Evolutionary conservation across 2,888 invertebrate genomes (phyloP).

Genomic region (Cartodere bifasciata): DNA sequence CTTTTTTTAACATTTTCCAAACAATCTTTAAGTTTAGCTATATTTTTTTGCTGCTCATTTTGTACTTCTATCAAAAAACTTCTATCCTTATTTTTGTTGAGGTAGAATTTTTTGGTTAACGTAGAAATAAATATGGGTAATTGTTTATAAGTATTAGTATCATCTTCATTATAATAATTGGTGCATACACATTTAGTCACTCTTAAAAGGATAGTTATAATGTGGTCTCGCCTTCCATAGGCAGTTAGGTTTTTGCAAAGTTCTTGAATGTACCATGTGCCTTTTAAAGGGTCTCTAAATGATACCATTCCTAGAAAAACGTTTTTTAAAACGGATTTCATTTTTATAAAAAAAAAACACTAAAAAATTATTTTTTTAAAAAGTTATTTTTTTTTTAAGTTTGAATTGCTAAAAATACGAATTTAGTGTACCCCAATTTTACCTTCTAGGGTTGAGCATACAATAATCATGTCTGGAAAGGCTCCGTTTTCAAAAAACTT

Average conservation of each 20-base stretch:
- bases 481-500: slow-evolving; percentile 6
- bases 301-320: slow-evolving; percentile 20
- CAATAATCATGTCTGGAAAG: slow-evolving; percentile 20
- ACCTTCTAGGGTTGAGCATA: slow-evolving; percentile 25
- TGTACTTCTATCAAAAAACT: slow-evolving; percentile 15
- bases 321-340: background rate
- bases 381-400: background rate
- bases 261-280: slow-evolving; percentile 32
- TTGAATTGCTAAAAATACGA: background rate
- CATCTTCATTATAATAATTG: slow-evolving; percentile 19
- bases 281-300: slow-evolving; percentile 19
- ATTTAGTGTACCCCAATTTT: background rate
- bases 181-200: slow-evolving; percentile 27
- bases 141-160: slow-evolving; percentile 19
- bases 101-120: slow-evolving; percentile 26
- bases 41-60: slow-evolving; percentile 14
- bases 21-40: no score
- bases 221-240: slow-evolving; percentile 28
- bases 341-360: slow-evolving; percentile 1
- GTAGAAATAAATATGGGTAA: slow-evolving; percentile 29
- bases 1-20: no score
- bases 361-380: background rate
- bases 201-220: slow-evolving; percentile 26
- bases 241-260: slow-evolving; percentile 26
- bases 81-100: slow-evolving; percentile 27